Conservation (phyloP, 2,113 vertebrate genomes). For the Hypomesus transpacificus region DNA sequence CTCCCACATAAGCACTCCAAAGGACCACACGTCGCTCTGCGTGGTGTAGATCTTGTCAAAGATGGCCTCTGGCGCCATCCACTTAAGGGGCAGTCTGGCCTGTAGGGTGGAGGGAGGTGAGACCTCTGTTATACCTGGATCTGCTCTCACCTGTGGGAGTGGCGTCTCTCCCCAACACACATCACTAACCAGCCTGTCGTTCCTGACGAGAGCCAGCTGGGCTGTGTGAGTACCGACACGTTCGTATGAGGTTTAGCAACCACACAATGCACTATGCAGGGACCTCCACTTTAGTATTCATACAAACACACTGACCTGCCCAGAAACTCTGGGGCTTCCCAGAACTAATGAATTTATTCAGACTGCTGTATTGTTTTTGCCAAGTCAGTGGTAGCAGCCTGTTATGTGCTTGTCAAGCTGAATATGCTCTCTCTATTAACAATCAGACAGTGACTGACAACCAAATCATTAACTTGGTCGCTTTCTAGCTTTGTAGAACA, state of each 20-base stretch:
- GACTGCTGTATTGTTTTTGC: constrained; percentile 9
- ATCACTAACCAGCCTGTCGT: constrained; percentile 3
- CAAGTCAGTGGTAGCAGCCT: constrained; percentile 15
- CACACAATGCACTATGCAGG: constrained; percentile 15
- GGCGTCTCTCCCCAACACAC: background rate
- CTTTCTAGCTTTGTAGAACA: background rate
- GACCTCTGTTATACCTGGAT: constrained; percentile 6
- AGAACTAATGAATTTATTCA: constrained; percentile 25
- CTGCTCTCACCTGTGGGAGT: constrained; percentile 1
- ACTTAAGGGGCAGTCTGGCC: constrained; percentile 91
- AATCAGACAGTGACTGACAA: constrained; percentile 7
- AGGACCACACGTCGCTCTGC: constrained; percentile 94
- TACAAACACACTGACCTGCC: constrained; percentile 24
- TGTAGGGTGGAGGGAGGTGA: constrained; percentile 41
- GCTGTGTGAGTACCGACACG: background rate
- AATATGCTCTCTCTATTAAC: background rate
- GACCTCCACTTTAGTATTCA: constrained; percentile 11
- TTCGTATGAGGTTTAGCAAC: constrained; percentile 1
- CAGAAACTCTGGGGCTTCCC: constrained; percentile 22
- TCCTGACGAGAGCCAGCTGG: background rate
- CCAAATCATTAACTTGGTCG: background rate
- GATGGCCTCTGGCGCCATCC: constrained; percentile 96
- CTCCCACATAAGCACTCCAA: constrained; percentile 92
- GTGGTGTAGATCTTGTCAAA: constrained; percentile 95
- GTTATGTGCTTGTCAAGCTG: constrained; percentile 20